Base-by-base conservation (phyloP, 2,113 vertebrate genomes). In the Ptychochromis oligacanthus region DNA sequence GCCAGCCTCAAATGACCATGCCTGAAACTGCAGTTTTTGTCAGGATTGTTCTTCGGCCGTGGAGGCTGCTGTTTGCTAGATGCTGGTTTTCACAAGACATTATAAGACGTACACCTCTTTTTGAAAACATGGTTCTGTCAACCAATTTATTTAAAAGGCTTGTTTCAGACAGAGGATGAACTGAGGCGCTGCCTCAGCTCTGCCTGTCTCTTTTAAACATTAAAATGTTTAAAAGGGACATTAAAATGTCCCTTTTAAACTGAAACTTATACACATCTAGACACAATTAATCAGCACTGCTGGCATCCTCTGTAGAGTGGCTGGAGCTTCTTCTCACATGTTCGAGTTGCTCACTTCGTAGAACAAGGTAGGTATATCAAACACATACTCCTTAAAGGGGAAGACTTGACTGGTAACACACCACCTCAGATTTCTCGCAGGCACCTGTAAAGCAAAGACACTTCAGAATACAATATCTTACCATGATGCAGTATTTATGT, bases 111-210 rank as follows among this genome's bases (percentile, higher is more conserved):
- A 0, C 22, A 20, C 15, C 24, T 70, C 64, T 49, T 70, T 70
- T 49, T 24, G 40, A 70, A 70, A 49, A 46, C 40, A 18, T 24
- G 36, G 49, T 70, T 70, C 5, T 70, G 28, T 49, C 24, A 28
- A 40, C 22, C 40, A 70, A 40, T 70, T 70, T 70, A 49, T 43
- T 28, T 65, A 65, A 65, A 65, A 36, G 43, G 62, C 62, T 65
- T 65, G 62, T 43, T 65, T 43, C n/a, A 65, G 15, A 2, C 0
- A 43, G 62, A 65, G 36, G 3, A 70, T 49, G 24, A 49, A 49
- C 17, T 28, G 40, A 20, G 40, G 40, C 18, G 65, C 24, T n/a
- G n/a, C n/a, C n/a, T n/a, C n/a, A n/a, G n/a, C n/a, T n/a, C n/a
- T n/a, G n/a, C n/a, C n/a, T n/a, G n/a, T n/a, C n/a, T n/a, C n/a